phyloP scores from a whole-genome alignment of 2,113 vertebrate genomes.

The Oostethus manadensis region DNA sequence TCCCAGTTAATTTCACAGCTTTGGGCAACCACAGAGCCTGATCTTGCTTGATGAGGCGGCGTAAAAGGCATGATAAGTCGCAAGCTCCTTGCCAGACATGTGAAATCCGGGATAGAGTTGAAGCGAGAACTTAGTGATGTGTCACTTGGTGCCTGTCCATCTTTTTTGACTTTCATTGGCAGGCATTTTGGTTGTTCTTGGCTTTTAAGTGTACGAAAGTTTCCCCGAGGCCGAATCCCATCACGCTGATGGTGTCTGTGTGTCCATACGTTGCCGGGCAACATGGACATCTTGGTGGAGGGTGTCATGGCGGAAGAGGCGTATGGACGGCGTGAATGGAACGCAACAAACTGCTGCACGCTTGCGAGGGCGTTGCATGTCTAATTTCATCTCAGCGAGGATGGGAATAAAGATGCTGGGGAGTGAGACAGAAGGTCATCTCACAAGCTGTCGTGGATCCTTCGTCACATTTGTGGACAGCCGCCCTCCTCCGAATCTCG shows the following conservation, averaged over 20 bases:
- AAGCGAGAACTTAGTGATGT: slow-evolving; percentile 9
- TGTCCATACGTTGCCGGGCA: slow-evolving; percentile 15
- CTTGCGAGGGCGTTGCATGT: slow-evolving; percentile 21
- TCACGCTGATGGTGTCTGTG: not conserved
- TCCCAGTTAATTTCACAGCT: slow-evolving; percentile 15
- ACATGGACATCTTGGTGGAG: slow-evolving; percentile 24
- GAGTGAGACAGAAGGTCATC: slow-evolving; percentile 21
- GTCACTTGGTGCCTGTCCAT: slow-evolving; percentile 24
- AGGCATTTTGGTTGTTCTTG: not conserved
- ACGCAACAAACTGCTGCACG: slow-evolving; percentile 10
- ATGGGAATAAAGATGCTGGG: not conserved
- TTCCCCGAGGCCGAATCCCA: slow-evolving; percentile 3
- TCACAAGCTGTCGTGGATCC: slow-evolving; percentile 18
- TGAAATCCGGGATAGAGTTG: slow-evolving; percentile 1
- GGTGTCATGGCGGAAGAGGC: slow-evolving; percentile 24
- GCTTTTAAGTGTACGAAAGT: slow-evolving; percentile 17
- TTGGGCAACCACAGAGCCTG: slow-evolving; percentile 1
- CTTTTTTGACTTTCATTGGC: slow-evolving; percentile 22
- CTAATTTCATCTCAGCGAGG: slow-evolving; percentile 17
- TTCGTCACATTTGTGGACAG: slow-evolving; percentile 11
- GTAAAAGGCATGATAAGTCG: slow-evolving; percentile 11
- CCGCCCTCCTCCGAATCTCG: slow-evolving; percentile 15
- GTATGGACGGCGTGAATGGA: slow-evolving; percentile 19
- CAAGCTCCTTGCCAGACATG: not conserved
- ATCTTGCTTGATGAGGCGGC: slow-evolving; percentile 17